Evolutionary conservation across 2,113 vertebrate genomes (phyloP).

Genomic region (Anolis sagrei): DNA sequence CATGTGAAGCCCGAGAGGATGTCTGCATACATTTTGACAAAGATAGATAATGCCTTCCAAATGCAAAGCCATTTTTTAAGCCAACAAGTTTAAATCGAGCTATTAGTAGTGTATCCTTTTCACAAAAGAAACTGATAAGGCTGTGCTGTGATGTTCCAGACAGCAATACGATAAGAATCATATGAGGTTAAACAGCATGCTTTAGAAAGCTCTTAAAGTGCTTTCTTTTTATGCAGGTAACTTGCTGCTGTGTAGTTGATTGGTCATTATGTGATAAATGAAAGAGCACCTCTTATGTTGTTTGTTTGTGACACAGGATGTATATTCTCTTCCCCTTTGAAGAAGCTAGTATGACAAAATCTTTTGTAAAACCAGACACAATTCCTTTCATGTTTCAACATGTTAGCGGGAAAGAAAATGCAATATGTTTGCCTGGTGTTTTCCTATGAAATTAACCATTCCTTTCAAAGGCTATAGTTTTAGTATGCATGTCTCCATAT

Average conservation of each 20-base stretch:
- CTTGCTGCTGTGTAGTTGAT: conserved; percentile 60
- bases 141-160: conserved; percentile 56
- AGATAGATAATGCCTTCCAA: conserved; percentile 23
- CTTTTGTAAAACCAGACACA: neutral
- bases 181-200: conserved; percentile 39
- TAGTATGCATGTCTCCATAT: neutral
- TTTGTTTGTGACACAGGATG: conserved; percentile 23
- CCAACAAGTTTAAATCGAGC: conserved; percentile 39
- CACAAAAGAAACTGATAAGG: conserved; percentile 48
- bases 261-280: conserved; percentile 69
- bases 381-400: neutral
- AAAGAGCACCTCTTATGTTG: conserved; percentile 55
- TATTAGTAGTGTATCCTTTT: conserved; percentile 39
- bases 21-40: neutral
- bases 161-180: conserved; percentile 28
- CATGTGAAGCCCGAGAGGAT: neutral
- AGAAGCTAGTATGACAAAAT: neutral
- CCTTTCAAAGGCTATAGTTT: neutral
- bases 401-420: fast-evolving
- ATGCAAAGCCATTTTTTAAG: conserved; percentile 58
- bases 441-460: neutral
- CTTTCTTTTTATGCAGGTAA: conserved; percentile 55
- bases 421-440: neutral
- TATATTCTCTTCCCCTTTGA: conserved; percentile 17
- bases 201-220: conserved; percentile 58